These are phyloP conservation scores for Melipona bicolor DNA, from an alignment of 2,888 invertebrate species.

Conservation along the genomic window DNA sequence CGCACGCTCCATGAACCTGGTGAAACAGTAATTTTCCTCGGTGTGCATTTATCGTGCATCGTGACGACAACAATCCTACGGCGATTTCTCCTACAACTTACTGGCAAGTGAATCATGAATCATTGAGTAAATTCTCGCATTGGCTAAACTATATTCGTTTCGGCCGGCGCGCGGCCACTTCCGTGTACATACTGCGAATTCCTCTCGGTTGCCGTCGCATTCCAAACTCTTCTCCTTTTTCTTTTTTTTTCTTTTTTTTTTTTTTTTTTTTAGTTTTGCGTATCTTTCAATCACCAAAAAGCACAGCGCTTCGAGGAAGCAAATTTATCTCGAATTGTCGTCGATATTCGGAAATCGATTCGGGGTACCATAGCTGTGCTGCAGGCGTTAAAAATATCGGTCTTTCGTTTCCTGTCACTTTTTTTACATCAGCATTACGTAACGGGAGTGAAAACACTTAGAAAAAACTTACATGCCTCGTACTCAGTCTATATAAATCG, in stretches of 20 bases:
- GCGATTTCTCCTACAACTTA: conserved; percentile 31
- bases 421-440: conserved; percentile 20
- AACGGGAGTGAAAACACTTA: conserved; percentile 18
- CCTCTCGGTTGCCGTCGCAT: conserved; percentile 36
- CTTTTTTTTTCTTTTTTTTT: background rate
- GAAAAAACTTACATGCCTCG: background rate
- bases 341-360: background rate
- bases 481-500: background rate
- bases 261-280: too few relatives aligned
- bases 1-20: conserved; percentile 50
- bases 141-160: conserved; percentile 54
- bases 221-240: conserved; percentile 9
- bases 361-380: too few relatives aligned
- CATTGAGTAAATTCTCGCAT: conserved; percentile 38
- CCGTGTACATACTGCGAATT: conserved; percentile 70
- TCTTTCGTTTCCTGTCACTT: background rate
- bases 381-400: background rate
- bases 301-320: background rate
- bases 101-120: conserved; percentile 51
- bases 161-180: conserved; percentile 55
- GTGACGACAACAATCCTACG: conserved; percentile 40
- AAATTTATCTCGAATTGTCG: background rate
- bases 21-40: conserved; percentile 42
- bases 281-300: background rate
- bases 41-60: conserved; percentile 48